These are phyloP conservation scores for Leptinotarsa tumamoca DNA, from an alignment of 2,888 invertebrate species.

Conservation along the genomic window DNA sequence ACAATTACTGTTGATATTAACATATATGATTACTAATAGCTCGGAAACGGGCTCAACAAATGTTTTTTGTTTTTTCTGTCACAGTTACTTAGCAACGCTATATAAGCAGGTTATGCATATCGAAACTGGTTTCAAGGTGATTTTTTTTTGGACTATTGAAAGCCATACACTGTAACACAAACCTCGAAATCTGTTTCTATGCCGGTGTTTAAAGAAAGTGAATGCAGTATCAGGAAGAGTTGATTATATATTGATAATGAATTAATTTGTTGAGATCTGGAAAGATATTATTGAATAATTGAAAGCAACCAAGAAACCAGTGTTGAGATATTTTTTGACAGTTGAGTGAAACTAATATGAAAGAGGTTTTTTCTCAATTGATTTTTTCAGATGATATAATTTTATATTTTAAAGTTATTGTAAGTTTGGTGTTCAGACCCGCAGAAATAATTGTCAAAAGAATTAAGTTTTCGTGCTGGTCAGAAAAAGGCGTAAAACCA, in stretches of 20 bases:
- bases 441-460: too few species aligned
- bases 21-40: neutral
- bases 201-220: neutral
- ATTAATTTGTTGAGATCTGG: neutral
- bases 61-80: neutral
- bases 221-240: neutral
- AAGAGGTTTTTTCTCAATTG: too few species aligned
- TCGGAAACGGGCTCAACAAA: neutral
- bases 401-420: too few species aligned
- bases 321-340: too few species aligned
- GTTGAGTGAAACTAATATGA: too few species aligned
- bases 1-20: neutral
- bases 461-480: too few species aligned
- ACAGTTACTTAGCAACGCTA: neutral
- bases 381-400: too few species aligned
- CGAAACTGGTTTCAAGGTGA: slow-evolving; percentile 12
- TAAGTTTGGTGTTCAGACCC: too few species aligned
- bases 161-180: slow-evolving; percentile 10
- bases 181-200: slow-evolving; percentile 4
- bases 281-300: too few species aligned
- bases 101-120: slow-evolving; percentile 6
- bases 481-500: too few species aligned
- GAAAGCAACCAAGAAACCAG: too few species aligned
- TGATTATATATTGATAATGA: neutral
- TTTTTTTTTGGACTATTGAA: neutral